Evolutionary conservation across 1,140 invertebrate genomes (phyloP), one percentile per base, ranked within the genome.

Genomic region (Drosophila sulfurigaster): DNA sequence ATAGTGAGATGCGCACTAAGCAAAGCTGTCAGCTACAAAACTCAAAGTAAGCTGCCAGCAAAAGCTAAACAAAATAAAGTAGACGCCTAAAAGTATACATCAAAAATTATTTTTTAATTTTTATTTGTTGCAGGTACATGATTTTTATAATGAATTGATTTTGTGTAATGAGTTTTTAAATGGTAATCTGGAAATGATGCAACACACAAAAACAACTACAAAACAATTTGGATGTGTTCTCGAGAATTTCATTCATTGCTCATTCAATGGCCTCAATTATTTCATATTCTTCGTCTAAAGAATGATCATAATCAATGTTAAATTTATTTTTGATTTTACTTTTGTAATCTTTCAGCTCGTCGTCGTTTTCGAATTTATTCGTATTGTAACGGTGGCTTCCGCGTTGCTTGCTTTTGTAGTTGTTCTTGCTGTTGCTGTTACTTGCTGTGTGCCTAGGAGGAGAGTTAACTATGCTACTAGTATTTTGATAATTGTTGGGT

Each of bases 211-310:
- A 85, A 78, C 66, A 72, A 67, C 46, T 45, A 67, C 52, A 74
- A 74, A 60, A 63, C 60, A 8, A 43, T 41, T 51, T 28, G 13
- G 30, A 59, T 60, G 25, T 30, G 13, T 15, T 62, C 25, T 16
- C 28, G 32, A 48, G 2, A 25, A 56, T n/a, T 41, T 41, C 10
- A 7, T 35, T 59, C 20, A 25, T 25, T 15, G 49, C 46, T 92
- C 62, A 92, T 77, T 92, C 91, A 72, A 92, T 90, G 82, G 91
- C 91, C 78, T 92, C 91, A 59, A 92, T 92, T 87, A 92, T 91
- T 92, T 92, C 91, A 90, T 92, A 92, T 90, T 92, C 91, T 77
- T 92, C 91, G 68, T 92, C 91, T 62, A 92, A 81, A 80, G 91
- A 91, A 88, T 92, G 91, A 79, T 92, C 91, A 78, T 92, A 92